Conservation (phyloP, 2,888 invertebrate genomes). For the Lasioglossum vierecki region DNA sequence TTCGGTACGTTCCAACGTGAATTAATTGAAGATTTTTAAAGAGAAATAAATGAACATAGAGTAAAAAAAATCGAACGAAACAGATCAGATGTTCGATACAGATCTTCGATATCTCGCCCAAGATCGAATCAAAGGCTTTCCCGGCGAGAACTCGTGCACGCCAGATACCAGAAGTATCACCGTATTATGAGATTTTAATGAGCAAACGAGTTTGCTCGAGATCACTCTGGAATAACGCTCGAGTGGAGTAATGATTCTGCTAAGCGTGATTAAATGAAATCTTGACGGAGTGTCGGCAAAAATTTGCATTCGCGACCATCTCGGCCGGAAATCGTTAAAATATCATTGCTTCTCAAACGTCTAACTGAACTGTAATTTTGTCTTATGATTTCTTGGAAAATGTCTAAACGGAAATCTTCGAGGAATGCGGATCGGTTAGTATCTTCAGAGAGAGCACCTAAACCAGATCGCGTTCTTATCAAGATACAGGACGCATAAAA, state of each 20-base stretch:
- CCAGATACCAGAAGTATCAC: slow-evolving; percentile 55
- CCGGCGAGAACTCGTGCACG: slow-evolving; percentile 28
- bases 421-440: not conserved
- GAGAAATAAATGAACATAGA: not conserved
- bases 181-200: slow-evolving; percentile 64
- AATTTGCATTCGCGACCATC: slow-evolving; percentile 32
- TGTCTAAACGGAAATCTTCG: slow-evolving; percentile 1
- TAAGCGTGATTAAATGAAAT: slow-evolving; percentile 26
- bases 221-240: not conserved
- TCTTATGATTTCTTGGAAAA: not conserved
- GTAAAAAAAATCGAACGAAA: slow-evolving; percentile 10
- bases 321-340: slow-evolving; percentile 40
- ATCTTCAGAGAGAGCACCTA: not conserved
- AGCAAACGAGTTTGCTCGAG: slow-evolving; percentile 59
- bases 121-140: slow-evolving; percentile 48
- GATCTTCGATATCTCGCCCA: slow-evolving; percentile 40
- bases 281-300: not conserved
- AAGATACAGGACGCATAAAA: not conserved
- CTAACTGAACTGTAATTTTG: not conserved
- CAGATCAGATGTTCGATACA: not conserved
- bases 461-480: not conserved
- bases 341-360: slow-evolving; percentile 23
- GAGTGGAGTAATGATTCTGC: slow-evolving; percentile 7
- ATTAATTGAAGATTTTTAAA: not conserved
- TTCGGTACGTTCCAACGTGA: not conserved